Base-by-base conservation (phyloP, 1,140 invertebrate genomes). In the Trachelipus rathkii region DNA sequence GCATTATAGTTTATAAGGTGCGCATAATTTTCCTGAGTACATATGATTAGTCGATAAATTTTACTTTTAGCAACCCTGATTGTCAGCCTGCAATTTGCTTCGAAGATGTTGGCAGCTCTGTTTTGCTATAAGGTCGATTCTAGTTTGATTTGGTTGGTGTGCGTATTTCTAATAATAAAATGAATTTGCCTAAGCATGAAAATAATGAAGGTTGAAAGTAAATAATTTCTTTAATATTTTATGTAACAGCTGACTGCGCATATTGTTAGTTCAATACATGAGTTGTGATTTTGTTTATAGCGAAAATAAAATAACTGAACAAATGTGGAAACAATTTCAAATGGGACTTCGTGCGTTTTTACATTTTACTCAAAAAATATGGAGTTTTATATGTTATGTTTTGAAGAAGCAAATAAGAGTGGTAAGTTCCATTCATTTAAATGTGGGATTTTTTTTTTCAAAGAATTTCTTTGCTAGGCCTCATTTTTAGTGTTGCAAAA, bases 311-410 rank as follows among this genome's bases (percentile, higher is more conserved):
- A 60, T 60, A 60, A 15, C 19, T 3, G 50, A 19, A 60, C 50
- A 60, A 60, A 60, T 60, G 50, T 60, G 50, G 50, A 60, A 60
- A 60, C 50, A 60, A 60, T 19, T 60, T 19, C 50, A 60, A 60
- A 60, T 60, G 50, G 50, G 50, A 60, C 50, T 60, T 60, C 50
- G 50, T 60, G 50, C 50, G 50, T 60, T 60, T 60, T 60, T 60
- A 19, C 50, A 15, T 15, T 60, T 60, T 60, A 60, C 50, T 19
- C 50, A 60, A 19, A 60, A 60, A 60, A 60, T 60, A 60, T 60
- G 50, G 50, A 60, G 50, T 60, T 60, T 60, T 60, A 60, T 60
- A 60, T 60, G 50, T 60, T 60, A 60, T 60, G 50, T 60, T 60
- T 60, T 60, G 8, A 60, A 60, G 50, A 60, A 60, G 8, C 50